A percentile compares a stretch with the other conserved stretches of the same genome.
These are phyloP conservation scores for Phataginus tetradactyla DNA, from an alignment of 2,797 vertebrate genomes.

Conservation along the genomic window DNA sequence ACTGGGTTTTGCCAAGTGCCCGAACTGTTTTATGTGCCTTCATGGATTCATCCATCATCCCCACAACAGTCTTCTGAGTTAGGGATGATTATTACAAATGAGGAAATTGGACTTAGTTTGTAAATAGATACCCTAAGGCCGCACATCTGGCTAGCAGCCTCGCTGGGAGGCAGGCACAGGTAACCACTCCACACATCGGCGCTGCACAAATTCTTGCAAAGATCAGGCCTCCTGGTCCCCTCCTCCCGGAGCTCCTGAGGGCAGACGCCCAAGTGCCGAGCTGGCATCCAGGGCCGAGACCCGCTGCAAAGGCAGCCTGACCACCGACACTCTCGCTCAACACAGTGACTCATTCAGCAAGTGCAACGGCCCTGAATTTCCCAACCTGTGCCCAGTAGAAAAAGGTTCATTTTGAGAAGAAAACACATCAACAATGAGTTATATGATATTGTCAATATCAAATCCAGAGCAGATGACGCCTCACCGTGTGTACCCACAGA, in stretches of 20 bases:
- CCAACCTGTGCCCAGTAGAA: fast-evolving
- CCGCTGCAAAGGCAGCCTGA: neutral
- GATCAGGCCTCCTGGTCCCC: fast-evolving
- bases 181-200: fast-evolving
- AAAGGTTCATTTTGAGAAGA: neutral
- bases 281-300: neutral
- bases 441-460: fast-evolving
- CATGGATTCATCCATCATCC: neutral
- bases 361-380: neutral
- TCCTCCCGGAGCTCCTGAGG: neutral
- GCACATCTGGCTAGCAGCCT: neutral
- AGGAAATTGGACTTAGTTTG: neutral
- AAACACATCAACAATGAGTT: neutral
- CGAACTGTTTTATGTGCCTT: neutral
- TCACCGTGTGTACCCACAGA: neutral
- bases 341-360: fast-evolving
- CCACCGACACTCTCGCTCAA: fast-evolving
- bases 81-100: too few species aligned
- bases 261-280: too few species aligned
- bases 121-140: neutral
- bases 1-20: neutral
- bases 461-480: neutral
- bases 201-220: fast-evolving
- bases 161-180: neutral
- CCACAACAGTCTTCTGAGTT: neutral